phyloP scores from a whole-genome alignment of 2,113 vertebrate genomes.

The Danio rerio region GRCz12tu NC_133198.1:1380501-1381000 shows the following conservation, averaged over 20 bases:
- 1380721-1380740: neutral
- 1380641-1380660: neutral
- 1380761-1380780: constrained; percentile 7
- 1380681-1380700: neutral
- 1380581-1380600: neutral
- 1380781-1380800: neutral
- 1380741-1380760: neutral
- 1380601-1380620: neutral
- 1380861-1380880: neutral
- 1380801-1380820: neutral
- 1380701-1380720: neutral
- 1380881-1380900: neutral
- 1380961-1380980: neutral
- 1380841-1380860: neutral
- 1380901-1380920: neutral
- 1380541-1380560: neutral
- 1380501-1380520: neutral
- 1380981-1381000: neutral
- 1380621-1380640: neutral
- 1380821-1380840: neutral
- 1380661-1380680: neutral
- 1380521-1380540: neutral
- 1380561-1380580: neutral
- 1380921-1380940: neutral
- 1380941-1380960: neutral